Base-by-base conservation (phyloP, 2,797 vertebrate genomes). In the Rhinophrynus dorsalis region DNA sequence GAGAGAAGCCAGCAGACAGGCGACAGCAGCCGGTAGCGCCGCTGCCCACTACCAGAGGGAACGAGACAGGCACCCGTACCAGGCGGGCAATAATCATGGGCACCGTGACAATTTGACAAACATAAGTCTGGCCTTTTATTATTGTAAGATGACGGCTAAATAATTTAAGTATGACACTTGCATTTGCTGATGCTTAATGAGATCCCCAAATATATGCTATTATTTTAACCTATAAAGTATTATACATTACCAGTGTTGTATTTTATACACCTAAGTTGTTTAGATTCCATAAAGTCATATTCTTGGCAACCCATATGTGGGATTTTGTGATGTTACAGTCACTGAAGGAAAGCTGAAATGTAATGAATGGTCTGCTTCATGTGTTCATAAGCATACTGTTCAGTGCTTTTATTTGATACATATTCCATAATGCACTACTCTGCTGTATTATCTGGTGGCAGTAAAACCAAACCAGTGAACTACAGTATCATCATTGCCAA, bases 61-160 rank as follows among this genome's bases (percentile, higher is more conserved):
- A n/a, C n/a, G n/a, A n/a, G n/a, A n/a, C n/a, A n/a, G n/a, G n/a
- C n/a, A n/a, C n/a, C n/a, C n/a, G n/a, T n/a, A n/a, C n/a, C n/a
- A n/a, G n/a, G n/a, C n/a, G n/a, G n/a, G n/a, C n/a, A n/a, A n/a
- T n/a, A n/a, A n/a, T n/a, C n/a, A n/a, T n/a, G n/a, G n/a, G n/a
- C n/a, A n/a, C n/a, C n/a, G n/a, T n/a, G n/a, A n/a, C n/a, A n/a
- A n/a, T n/a, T n/a, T n/a, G n/a, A n/a, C n/a, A n/a, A n/a, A n/a
- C n/a, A n/a, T n/a, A n/a, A n/a, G n/a, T n/a, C n/a, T n/a, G n/a
- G n/a, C n/a, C n/a, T n/a, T n/a, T n/a, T n/a, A n/a, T n/a, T n/a
- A n/a, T n/a, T n/a, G n/a, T n/a, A n/a, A n/a, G n/a, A 85, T 86
- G 82, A 87, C 82, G 91, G 87, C 88, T 90, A 90, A 81, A 84